Percentiles rank a stretch among this genome's conserved stretches.
Conservation (phyloP, 2,888 invertebrate species). For the Epinotia brunnichana region DNA sequence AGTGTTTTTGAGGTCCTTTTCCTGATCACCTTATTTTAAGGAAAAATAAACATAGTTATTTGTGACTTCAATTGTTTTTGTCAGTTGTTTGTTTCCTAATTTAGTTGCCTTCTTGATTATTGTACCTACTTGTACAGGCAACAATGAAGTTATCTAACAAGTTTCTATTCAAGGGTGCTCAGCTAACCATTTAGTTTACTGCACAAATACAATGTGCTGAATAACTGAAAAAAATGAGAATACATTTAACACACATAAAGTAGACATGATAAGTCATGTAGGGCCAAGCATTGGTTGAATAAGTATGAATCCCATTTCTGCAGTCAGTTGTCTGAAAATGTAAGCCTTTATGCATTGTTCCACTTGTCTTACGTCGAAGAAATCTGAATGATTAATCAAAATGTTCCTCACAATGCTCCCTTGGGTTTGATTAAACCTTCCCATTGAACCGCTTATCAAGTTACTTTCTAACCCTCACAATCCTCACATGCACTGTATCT, state of each 20-base stretch:
- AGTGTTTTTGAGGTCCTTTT: neutral
- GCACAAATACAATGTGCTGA: no score
- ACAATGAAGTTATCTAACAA: no score
- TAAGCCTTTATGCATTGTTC: constrained; percentile 5
- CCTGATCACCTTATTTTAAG: no score
- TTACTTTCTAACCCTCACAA: constrained; percentile 39
- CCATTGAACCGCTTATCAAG: constrained; percentile 44
- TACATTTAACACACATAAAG: neutral
- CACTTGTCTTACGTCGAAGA: constrained; percentile 15
- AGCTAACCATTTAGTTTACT: no score
- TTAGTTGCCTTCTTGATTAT: no score
- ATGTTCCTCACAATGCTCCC: constrained; percentile 24
- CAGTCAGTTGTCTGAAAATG: neutral
- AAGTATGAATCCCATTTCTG: neutral
- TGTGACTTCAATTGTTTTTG: no score
- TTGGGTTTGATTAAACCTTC: constrained; percentile 51
- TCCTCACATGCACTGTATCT: neutral
- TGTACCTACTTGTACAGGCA: no score
- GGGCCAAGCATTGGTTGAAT: neutral
- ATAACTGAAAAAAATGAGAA: neutral
- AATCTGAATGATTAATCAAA: constrained; percentile 40
- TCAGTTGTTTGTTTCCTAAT: no score
- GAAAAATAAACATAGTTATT: no score
- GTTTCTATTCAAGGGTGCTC: no score
- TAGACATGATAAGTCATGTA: no score